A percentile compares a stretch with the other conserved stretches of the same genome.
Evolutionary conservation across 2,797 vertebrate species (phyloP).

Genomic region (Anguilla megastoma): DNA sequence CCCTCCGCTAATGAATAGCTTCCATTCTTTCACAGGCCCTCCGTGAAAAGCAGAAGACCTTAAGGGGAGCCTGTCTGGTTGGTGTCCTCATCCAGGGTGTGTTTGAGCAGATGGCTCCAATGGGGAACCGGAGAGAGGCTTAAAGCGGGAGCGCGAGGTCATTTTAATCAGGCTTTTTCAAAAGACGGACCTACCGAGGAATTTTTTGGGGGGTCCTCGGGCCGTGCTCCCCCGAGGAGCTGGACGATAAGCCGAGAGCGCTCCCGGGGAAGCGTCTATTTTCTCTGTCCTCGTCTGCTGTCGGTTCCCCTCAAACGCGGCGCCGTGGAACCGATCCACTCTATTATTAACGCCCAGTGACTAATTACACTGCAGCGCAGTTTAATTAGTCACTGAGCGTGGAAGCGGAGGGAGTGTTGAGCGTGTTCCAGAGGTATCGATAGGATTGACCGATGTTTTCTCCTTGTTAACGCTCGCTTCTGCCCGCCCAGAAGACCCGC

Average conservation of each 20-base stretch:
- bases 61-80: neutral
- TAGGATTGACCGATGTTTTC: constrained; percentile 30
- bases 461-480: constrained; percentile 60
- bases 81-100: neutral
- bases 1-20: neutral
- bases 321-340: constrained; percentile 59
- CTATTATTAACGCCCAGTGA: constrained; percentile 63
- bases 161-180: constrained; percentile 15
- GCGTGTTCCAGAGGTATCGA: neutral
- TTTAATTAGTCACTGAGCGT: constrained; percentile 44
- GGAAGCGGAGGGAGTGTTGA: neutral
- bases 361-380: constrained; percentile 57
- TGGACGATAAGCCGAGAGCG: constrained; percentile 7
- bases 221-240: neutral
- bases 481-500: no score
- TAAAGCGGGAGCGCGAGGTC: constrained; percentile 12
- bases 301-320: constrained; percentile 48
- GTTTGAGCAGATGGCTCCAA: constrained; percentile 8
- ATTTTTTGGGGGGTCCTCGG: constrained; percentile 2
- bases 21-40: neutral
- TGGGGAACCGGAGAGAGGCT: neutral
- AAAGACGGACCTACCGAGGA: neutral
- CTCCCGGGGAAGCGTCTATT: neutral
- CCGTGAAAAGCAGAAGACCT: neutral
- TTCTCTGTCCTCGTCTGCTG: constrained; percentile 50